These are phyloP conservation scores for Brachirus orientalis DNA, from an alignment of 2,113 vertebrate species.

Conservation along the genomic window DNA sequence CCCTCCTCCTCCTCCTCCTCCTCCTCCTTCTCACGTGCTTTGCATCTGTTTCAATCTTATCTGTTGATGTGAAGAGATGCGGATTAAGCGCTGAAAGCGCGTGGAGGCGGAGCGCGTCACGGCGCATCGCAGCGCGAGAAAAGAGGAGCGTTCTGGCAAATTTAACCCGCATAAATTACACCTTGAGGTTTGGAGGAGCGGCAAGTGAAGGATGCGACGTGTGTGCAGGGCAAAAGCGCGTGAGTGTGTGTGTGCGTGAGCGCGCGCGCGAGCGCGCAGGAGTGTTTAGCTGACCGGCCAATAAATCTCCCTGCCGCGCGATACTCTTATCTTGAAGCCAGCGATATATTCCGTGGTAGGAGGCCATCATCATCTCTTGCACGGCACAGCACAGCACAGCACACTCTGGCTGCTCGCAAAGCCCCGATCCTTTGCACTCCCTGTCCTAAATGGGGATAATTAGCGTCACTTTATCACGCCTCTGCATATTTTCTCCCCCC, in stretches of 20 bases:
- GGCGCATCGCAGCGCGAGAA: conserved; percentile 89
- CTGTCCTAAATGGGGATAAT: conserved; percentile 99
- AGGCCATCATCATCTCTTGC: conserved; percentile 89
- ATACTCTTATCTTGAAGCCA: conserved; percentile 96
- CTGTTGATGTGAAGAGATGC: conserved; percentile 92
- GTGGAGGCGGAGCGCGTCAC: conserved; percentile 91
- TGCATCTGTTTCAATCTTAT: conserved; percentile 89
- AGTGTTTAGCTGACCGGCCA: conserved; percentile 87
- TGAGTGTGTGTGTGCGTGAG: not conserved
- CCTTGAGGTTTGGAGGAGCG: conserved; percentile 73
- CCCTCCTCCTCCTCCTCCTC: conserved; percentile 78
- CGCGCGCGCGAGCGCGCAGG: conserved; percentile 13
- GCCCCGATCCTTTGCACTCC: conserved; percentile 98
- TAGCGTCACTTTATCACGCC: conserved; percentile 99
- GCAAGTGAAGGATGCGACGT: conserved; percentile 51
- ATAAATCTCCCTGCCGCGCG: conserved; percentile 94
- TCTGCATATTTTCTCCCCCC: conserved; percentile 96
- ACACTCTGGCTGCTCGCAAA: conserved; percentile 91
- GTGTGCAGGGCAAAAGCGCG: not conserved
- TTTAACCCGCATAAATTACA: conserved; percentile 96
- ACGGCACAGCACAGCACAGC: conserved; percentile 76
- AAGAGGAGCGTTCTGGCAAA: conserved; percentile 94
- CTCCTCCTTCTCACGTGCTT: conserved; percentile 78
- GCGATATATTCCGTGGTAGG: conserved; percentile 92
- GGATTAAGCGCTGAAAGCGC: conserved; percentile 90